Conservation (phyloP, 2,797 vertebrate genomes). For the Eulemur mongoz region DNA sequence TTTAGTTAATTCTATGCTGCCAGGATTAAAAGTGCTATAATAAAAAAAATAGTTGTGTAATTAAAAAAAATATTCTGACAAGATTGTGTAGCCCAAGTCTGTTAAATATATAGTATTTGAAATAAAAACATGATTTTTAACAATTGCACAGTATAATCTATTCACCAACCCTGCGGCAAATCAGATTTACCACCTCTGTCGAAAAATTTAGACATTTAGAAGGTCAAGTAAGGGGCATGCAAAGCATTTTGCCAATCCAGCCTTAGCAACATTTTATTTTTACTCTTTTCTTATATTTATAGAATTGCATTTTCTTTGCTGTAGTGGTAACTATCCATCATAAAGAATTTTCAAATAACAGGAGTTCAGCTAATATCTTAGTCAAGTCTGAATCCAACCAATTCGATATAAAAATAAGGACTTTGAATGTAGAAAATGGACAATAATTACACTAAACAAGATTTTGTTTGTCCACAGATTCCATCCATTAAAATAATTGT, state of each 20-base stretch:
- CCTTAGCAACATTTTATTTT: neutral
- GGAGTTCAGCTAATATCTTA: neutral
- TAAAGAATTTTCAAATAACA: neutral
- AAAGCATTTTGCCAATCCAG: neutral
- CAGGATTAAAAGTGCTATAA: neutral
- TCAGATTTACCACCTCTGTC: neutral
- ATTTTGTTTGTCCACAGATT: neutral
- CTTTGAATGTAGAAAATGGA: constrained; percentile 7
- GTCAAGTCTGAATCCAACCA: neutral
- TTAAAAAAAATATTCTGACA: neutral
- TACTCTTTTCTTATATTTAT: neutral
- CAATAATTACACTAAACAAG: neutral
- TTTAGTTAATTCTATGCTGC: neutral
- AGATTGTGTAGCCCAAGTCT: neutral
- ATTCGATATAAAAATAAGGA: neutral
- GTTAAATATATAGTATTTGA: neutral
- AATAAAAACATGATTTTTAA: neutral
- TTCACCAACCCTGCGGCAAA: neutral
- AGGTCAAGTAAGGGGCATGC: neutral
- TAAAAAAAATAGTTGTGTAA: neutral
- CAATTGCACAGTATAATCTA: neutral
- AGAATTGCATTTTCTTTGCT: neutral
- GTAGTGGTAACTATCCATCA: neutral
- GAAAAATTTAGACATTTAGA: neutral
- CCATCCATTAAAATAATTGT: neutral